phyloP scores from a whole-genome alignment of 2,113 vertebrate genomes.

The Columbina picui region DNA sequence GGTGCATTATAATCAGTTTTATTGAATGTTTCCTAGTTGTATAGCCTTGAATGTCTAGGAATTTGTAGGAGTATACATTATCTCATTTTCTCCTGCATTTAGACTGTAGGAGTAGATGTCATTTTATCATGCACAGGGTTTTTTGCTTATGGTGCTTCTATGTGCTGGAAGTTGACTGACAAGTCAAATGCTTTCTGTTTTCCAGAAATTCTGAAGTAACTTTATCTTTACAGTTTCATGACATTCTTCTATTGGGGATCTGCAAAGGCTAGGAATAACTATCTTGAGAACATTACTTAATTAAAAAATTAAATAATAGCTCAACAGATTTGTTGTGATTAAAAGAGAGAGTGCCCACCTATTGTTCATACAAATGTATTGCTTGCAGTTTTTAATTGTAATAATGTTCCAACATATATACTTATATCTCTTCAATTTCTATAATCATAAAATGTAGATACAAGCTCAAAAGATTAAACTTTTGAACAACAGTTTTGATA shows the following conservation, averaged over 20 bases:
- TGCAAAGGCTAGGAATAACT: background rate
- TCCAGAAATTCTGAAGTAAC: background rate
- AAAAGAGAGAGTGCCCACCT: background rate
- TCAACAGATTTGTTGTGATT: background rate
- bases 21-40: background rate
- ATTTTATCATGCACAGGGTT: background rate
- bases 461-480: background rate
- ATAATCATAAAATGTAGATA: background rate
- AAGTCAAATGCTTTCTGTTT: background rate
- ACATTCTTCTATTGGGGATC: background rate
- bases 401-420: background rate
- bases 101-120: background rate
- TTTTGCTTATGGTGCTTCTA: background rate
- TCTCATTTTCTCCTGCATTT: background rate
- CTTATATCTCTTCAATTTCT: background rate
- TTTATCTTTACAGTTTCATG: background rate
- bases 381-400: background rate
- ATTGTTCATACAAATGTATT: background rate
- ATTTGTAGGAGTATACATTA: background rate
- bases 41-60: background rate
- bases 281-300: background rate
- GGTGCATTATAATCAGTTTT: background rate
- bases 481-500: background rate
- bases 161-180: background rate
- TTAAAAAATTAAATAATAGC: background rate